These are phyloP conservation scores for Muscidifurax raptorellus DNA, from an alignment of 1,140 invertebrate species.

Conservation along the genomic window DNA sequence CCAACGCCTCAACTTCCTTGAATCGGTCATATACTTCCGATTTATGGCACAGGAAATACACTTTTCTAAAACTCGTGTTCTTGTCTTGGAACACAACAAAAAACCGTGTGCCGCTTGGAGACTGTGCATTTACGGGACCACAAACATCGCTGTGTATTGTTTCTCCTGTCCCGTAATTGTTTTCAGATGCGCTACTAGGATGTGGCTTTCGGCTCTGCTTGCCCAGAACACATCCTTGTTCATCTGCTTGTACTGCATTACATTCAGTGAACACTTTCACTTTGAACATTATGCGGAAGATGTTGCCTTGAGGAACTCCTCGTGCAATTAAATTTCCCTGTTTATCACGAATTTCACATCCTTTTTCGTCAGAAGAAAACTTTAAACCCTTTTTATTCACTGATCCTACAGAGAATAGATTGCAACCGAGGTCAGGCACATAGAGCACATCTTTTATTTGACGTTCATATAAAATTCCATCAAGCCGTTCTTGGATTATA, in stretches of 20 bases:
- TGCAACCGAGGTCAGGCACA: conserved; percentile 34
- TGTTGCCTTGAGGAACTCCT: conserved; percentile 26
- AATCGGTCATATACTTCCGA: no score
- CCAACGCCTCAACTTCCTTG: no score
- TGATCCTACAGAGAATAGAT: conserved; percentile 42
- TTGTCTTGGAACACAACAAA: no score
- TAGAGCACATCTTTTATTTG: no score
- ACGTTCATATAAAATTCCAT: not conserved
- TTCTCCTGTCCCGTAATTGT: conserved; percentile 28
- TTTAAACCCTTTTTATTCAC: conserved; percentile 37
- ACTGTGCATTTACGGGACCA: conserved; percentile 13
- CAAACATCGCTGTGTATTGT: not conserved
- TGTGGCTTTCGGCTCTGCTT: conserved; percentile 35
- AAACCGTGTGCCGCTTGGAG: not conserved
- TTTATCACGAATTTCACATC: conserved; percentile 11
- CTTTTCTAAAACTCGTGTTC: no score
- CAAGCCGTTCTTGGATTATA: conserved; percentile 16
- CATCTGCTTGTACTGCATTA: conserved; percentile 11
- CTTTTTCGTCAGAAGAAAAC: conserved; percentile 8
- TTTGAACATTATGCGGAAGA: conserved; percentile 43
- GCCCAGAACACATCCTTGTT: conserved; percentile 14
- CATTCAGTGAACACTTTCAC: conserved; percentile 12
- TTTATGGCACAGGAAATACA: no score
- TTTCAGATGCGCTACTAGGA: conserved; percentile 9
- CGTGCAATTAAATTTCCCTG: not conserved